These are phyloP conservation scores for Chrysotoxum bicinctum DNA, from an alignment of 2,888 invertebrate genomes.

Conservation along the genomic window DNA sequence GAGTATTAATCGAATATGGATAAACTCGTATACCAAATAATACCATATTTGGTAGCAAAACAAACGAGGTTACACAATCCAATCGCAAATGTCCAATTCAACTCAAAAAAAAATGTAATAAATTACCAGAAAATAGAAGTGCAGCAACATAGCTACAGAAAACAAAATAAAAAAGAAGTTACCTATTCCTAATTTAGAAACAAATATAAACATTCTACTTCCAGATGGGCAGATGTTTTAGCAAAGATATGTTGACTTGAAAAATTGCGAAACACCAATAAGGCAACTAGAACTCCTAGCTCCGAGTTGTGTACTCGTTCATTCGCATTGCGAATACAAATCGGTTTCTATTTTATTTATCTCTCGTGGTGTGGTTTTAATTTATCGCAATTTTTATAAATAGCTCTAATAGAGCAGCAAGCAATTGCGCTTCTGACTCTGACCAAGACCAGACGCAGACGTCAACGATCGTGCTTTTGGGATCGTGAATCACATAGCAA, in stretches of 20 bases:
- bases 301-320: not conserved
- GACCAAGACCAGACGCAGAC: conserved; percentile 27
- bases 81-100: conserved; percentile 30
- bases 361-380: conserved; percentile 37
- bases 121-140: conserved; percentile 1
- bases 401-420: conserved; percentile 49
- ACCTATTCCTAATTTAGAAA: conserved; percentile 62
- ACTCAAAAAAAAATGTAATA: not conserved
- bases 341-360: conserved; percentile 41
- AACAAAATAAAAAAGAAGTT: conserved; percentile 73
- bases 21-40: conserved; percentile 46
- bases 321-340: conserved; percentile 45
- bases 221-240: conserved; percentile 57
- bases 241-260: conserved; percentile 13
- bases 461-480: conserved; percentile 34
- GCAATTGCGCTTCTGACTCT: conserved; percentile 41
- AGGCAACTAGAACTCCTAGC: conserved; percentile 60
- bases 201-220: conserved; percentile 61
- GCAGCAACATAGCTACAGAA: conserved; percentile 75
- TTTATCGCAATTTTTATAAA: conserved; percentile 66
- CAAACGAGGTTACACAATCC: conserved; percentile 66
- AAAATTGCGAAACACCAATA: conserved; percentile 29
- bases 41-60: conserved; percentile 62
- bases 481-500: not conserved
- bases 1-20: conserved; percentile 31